Evolutionary conservation across 2,797 vertebrate genomes (phyloP).

Genomic region (Neopelma chrysocephalum): DNA sequence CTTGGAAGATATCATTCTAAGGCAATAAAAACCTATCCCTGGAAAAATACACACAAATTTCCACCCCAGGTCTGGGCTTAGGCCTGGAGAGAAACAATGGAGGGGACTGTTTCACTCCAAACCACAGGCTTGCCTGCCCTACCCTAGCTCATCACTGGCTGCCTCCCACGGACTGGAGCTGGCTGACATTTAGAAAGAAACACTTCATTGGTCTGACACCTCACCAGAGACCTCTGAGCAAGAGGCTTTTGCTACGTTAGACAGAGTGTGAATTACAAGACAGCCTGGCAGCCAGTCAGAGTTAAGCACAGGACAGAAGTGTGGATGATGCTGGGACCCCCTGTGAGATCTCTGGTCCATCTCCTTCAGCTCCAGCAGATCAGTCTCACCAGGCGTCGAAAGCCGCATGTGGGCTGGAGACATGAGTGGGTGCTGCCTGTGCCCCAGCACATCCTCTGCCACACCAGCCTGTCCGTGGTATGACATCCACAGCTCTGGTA

Average conservation of each 20-base stretch:
- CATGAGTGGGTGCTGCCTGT: accelerated
- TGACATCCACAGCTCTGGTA: not conserved
- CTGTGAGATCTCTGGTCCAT: not conserved
- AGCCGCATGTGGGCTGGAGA: not conserved
- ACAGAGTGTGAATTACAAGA: not conserved
- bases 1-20: not conserved
- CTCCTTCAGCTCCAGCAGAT: not conserved
- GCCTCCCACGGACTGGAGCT: not conserved
- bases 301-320: not conserved
- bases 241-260: not conserved
- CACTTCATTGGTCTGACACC: slow-evolving; percentile 20
- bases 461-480: not conserved
- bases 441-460: not conserved
- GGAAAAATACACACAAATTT: slow-evolving; percentile 7
- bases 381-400: not conserved
- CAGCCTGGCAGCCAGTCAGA: not conserved
- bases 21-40: not conserved
- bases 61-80: not conserved
- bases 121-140: not conserved
- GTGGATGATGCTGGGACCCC: not conserved
- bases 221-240: slow-evolving; percentile 13
- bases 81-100: not conserved
- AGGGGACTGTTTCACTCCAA: slow-evolving; percentile 13
- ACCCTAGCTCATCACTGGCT: not conserved
- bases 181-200: slow-evolving; percentile 50